Conservation (phyloP, 2,888 invertebrate genomes). For the Ptilodon capucinus region DNA sequence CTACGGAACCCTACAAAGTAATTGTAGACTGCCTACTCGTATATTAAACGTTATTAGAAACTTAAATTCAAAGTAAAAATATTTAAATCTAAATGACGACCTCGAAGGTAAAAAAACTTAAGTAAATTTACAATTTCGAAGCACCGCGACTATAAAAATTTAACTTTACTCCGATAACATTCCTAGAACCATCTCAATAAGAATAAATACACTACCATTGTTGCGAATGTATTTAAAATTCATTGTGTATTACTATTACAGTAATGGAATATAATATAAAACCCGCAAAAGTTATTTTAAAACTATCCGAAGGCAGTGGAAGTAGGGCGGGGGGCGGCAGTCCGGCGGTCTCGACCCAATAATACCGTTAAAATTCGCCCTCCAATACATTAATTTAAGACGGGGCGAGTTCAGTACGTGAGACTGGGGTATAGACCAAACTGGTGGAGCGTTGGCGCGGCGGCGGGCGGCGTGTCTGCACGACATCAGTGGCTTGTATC, state of each 20-base stretch:
- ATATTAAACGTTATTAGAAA: too few relatives aligned
- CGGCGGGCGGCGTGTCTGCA: constrained; percentile 35
- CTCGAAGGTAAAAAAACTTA: too few relatives aligned
- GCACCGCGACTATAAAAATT: not conserved
- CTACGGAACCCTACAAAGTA: too few relatives aligned
- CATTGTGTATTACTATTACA: constrained; percentile 12
- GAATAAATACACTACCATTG: constrained; percentile 7
- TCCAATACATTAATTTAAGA: too few relatives aligned
- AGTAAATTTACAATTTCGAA: not conserved
- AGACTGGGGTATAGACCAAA: too few relatives aligned
- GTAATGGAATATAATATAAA: constrained; percentile 49
- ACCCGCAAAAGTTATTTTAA: constrained; percentile 67
- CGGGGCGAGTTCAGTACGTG: too few relatives aligned
- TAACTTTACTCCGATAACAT: not conserved
- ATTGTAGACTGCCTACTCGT: too few relatives aligned
- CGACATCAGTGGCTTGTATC: constrained; percentile 74
- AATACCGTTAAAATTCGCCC: too few relatives aligned
- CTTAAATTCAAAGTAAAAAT: too few relatives aligned
- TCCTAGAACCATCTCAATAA: constrained; percentile 6
- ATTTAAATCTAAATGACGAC: too few relatives aligned
- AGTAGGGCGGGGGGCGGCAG: constrained; percentile 34
- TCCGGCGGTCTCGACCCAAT: constrained; percentile 31
- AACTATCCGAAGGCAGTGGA: constrained; percentile 63
- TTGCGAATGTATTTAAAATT: constrained; percentile 21
- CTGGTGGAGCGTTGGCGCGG: too few relatives aligned